Evolutionary conservation across 2,797 vertebrate species (phyloP), one percentile per base, ranked within the genome.

Genomic region (Buceros bicornis): DNA sequence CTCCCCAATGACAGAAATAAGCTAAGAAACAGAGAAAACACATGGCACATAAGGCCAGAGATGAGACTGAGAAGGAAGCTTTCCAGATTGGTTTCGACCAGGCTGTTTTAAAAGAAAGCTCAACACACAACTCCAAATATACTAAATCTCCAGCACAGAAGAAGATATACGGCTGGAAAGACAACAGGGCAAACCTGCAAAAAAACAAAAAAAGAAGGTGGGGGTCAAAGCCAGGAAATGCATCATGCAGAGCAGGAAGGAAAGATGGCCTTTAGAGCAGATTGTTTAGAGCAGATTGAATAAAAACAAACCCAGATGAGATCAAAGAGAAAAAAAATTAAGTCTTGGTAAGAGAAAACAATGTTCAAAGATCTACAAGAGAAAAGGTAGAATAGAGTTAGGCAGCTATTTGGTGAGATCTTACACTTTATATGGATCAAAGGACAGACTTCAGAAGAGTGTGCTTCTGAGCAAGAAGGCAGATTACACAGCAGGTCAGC

Each of bases 371-470:
- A 65, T 67, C 17, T 74, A 64, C 50, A 74, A 74, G 31, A 71
- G 67, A 60, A 93, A 88, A 64, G 28, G 72, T 33, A 48, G 28
- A 83, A 47, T 12, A 64, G 53, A 84, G 45, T 56, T 35, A 90
- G 83, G n/a, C 16, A 82, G 54, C 42, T 87, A 20, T 89, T 84
- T 47, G n/a, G 62, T 64, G 47, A 89, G 83, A 92, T 79, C 78
- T 79, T 58, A 84, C 48, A 72, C 26, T 65, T 65, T 6, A 25
- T 28, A 29, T 17, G 73, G 50, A 87, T 92, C 87, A 95, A 93
- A 96, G 66, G 16, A 51, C 0, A 1, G 20, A 86, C 66, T 93
- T 87, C 84, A 92, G 89, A 94, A 12, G n/a, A 61, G 31, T 62
- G 29, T 31, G 16, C 45, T 89, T 69, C 81, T 80, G 22, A 76